A percentile compares a stretch with the other conserved stretches of the same genome.
Evolutionary conservation across 2,888 invertebrate genomes (phyloP).

Genomic region (Xylota segnis): DNA sequence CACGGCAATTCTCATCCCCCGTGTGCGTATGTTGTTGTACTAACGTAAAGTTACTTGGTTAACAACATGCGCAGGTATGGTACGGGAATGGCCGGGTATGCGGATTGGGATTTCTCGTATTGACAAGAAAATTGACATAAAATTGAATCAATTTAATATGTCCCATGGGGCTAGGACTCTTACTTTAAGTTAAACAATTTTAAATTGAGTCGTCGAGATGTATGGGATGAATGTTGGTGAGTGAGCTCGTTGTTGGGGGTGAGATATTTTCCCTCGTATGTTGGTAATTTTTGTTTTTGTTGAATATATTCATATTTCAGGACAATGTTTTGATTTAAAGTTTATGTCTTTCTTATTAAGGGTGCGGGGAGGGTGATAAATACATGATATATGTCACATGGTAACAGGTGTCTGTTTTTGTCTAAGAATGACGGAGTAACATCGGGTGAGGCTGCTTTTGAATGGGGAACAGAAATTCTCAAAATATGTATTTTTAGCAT

Average conservation of each 20-base stretch:
- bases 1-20: slow-evolving; percentile 30
- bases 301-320: slow-evolving; percentile 42
- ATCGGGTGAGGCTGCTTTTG: neutral
- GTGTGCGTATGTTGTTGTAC: slow-evolving; percentile 66
- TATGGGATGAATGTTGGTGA: slow-evolving; percentile 22
- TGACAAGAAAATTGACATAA: slow-evolving; percentile 85
- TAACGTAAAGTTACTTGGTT: slow-evolving; percentile 64
- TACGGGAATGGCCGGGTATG: slow-evolving; percentile 5
- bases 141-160: slow-evolving; percentile 85
- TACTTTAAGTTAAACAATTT: slow-evolving; percentile 72
- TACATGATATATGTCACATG: neutral
- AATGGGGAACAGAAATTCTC: neutral
- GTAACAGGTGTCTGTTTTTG: slow-evolving; percentile 62
- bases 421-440: neutral
- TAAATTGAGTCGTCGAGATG: slow-evolving; percentile 67
- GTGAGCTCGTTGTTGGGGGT: slow-evolving; percentile 2
- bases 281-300: slow-evolving; percentile 7
- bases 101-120: slow-evolving; percentile 80
- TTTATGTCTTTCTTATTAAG: slow-evolving; percentile 37
- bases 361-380: neutral
- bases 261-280: slow-evolving; percentile 25
- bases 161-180: slow-evolving; percentile 80
- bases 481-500: too few species aligned
- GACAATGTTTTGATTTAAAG: slow-evolving; percentile 48
- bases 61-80: slow-evolving; percentile 56